Percentiles rank a stretch among this genome's conserved stretches.
Conservation (phyloP, 2,113 vertebrate species). For the Nymphicus hollandicus region DNA sequence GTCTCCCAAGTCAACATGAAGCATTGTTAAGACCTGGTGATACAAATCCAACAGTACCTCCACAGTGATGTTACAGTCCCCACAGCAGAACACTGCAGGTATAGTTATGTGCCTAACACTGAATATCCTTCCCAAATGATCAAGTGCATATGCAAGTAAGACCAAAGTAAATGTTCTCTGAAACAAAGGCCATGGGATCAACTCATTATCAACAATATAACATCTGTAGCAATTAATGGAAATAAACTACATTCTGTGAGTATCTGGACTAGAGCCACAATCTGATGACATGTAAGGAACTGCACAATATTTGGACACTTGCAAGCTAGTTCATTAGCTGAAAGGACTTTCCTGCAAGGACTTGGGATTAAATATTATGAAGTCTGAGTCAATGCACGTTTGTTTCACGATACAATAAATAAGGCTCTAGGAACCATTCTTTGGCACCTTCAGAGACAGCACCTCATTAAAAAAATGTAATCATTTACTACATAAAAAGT, state of each 20-base stretch:
- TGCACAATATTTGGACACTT: not conserved
- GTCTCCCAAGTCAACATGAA: not conserved
- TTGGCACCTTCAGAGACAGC: not conserved
- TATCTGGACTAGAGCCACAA: not conserved
- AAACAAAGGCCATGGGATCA: not conserved
- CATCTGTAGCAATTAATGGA: not conserved
- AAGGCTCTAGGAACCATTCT: not conserved
- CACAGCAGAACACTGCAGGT: not conserved
- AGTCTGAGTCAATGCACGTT: not conserved
- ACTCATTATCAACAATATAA: not conserved
- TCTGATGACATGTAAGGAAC: not conserved
- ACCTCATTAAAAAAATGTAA: not conserved
- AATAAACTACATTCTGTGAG: not conserved
- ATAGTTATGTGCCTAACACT: not conserved
- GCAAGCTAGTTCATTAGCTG: not conserved
- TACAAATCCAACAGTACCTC: not conserved
- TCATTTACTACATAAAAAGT: not conserved
- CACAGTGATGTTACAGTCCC: not conserved
- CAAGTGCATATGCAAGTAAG: not conserved
- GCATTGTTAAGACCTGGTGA: not conserved
- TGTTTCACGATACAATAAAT: constrained; percentile 18
- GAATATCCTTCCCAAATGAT: not conserved
- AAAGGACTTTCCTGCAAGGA: not conserved
- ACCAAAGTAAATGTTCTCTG: not conserved
- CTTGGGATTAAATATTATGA: not conserved